Percentiles rank a stretch among this genome's conserved stretches.
Evolutionary conservation across 2,888 invertebrate genomes (phyloP).

Genomic region (Euspilapteryx auroguttella): DNA sequence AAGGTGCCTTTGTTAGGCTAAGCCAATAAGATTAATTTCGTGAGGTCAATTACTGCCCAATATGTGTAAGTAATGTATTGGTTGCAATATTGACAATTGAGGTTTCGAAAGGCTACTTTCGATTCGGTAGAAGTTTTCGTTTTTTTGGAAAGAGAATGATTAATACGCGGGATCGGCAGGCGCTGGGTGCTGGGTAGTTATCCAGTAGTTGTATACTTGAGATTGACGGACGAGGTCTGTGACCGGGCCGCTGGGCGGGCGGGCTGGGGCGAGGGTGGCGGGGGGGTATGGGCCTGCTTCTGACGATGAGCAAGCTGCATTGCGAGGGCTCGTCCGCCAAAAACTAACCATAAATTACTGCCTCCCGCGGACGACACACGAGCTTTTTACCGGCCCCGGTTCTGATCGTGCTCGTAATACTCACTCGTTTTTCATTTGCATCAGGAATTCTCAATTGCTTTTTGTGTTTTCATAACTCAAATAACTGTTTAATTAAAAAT

Average conservation of each 20-base stretch:
- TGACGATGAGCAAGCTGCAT: conserved; percentile 47
- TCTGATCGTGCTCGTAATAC: conserved; percentile 57
- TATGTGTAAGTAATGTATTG: conserved; percentile 39
- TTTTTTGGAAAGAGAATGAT: conserved; percentile 49
- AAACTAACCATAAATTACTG: conserved; percentile 63
- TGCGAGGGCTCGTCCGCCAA: conserved; percentile 48
- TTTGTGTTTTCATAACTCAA: no score
- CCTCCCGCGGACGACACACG: conserved; percentile 35
- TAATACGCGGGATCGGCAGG: conserved; percentile 51
- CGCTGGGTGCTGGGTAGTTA: neutral
- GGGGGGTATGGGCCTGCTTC: conserved; percentile 12
- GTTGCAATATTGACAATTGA: conserved; percentile 50
- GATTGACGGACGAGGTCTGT: conserved; percentile 57
- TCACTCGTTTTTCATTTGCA: no score
- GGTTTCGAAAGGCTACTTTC: conserved; percentile 37
- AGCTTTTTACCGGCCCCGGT: conserved; percentile 39
- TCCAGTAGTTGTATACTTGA: conserved; percentile 23
- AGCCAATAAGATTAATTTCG: conserved; percentile 28
- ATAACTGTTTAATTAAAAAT: no score
- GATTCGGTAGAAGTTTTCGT: conserved; percentile 41
- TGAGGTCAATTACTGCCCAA: conserved; percentile 33
- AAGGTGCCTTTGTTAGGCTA: neutral
- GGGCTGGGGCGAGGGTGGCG: conserved; percentile 15
- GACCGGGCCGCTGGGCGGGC: no score
- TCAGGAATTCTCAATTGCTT: no score